Base-by-base conservation (phyloP, 2,888 invertebrate genomes). In the Eupithecia exiguata region DNA sequence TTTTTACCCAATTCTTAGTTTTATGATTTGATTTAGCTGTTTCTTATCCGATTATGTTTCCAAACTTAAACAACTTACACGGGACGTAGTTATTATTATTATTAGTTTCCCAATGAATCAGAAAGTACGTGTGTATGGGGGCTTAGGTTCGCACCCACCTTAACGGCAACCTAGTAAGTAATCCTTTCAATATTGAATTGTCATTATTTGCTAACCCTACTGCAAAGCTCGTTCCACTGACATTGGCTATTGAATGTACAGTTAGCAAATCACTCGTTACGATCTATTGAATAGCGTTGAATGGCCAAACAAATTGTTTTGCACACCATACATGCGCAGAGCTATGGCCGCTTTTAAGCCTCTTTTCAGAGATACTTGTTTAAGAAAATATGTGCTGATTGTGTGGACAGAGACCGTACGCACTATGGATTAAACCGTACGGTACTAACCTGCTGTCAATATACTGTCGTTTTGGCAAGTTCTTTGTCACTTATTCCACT, bases 221-320 rank as follows among this genome's bases (percentile, higher is more conserved):
- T 65, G 18, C n/a, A 38, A 38, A 38, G 38, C 36, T 12, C 35
- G 74, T 70, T 68, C 14, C 43, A 69, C 74, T 71, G 70, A 74
- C 74, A 74, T 69, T 66, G 63, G 30, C 74, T 43, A 71, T 71
- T 71, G 46, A 69, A 69, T 18, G 66, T 74, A 71, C 63, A 62
- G 74, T 71, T 67, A 74, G 69, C 74, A 74, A 74, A 74, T 71
- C 71, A 74, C 71, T 25, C 36, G 67, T 74, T 74, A 74, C 74
- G 74, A 71, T 71, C 71, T 71, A 74, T 74, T 74, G 69, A 74
- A 74, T 65, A 70, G 43, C 65, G 21, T n/a, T 74, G 74, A 74
- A 74, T 74, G 71, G 71, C 35, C 12, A 46, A 40, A 46, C 74
- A 74, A 74, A 74, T 74, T 74, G 74, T 74, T 74, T 74, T 74